Base-by-base conservation (phyloP, 2,797 vertebrate genomes). In the Bovichtus variegatus region DNA sequence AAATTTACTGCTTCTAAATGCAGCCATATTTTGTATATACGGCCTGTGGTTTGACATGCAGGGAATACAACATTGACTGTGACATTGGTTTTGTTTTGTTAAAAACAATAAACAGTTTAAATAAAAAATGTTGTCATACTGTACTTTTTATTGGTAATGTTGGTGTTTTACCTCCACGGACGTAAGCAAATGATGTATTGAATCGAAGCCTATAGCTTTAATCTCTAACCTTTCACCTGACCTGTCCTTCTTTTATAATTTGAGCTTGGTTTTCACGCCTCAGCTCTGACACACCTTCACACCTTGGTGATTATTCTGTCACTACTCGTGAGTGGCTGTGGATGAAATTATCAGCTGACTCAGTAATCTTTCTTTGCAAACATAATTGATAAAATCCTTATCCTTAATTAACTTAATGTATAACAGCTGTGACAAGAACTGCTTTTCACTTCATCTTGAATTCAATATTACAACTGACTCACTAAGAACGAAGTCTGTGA, bases 101-200 rank as follows among this genome's bases (percentile, higher is more conserved):
- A 50, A 85, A 85, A 89, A 88, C 59, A 93, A 90, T 92, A 93
- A 94, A 93, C 9, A 4, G 41, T 86, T 91, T 74, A 61, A 89
- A 75, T 83, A 71, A 18, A 16, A 19, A 49, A 53, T 69, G 74
- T 70, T 70, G 64, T 74, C 31, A n/a, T 54, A 23, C 16, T 82
- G 41, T 46, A 34, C 19, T 55, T 74, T 69, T 70, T 68, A 74
- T 53, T 50, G 18, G 4, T 54, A 16, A 49, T 49, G 6, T 64
- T 51, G 1, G 7, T 44, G 10, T 47, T 10, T 41, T 50, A 12
- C 8, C 6, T 47, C 25, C 18, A 71, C 31, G 65, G 15, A 38
- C 15, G 2, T 23, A 82, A 66, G 49, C 16, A 23, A 51, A 60
- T 66, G 1, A 11, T 13, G 47, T n/a, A 13, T 11, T 25, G 1